Evolutionary conservation across 2,888 invertebrate species (phyloP), one percentile per base, ranked within the genome.

Genomic region (Leucozona laternaria): DNA sequence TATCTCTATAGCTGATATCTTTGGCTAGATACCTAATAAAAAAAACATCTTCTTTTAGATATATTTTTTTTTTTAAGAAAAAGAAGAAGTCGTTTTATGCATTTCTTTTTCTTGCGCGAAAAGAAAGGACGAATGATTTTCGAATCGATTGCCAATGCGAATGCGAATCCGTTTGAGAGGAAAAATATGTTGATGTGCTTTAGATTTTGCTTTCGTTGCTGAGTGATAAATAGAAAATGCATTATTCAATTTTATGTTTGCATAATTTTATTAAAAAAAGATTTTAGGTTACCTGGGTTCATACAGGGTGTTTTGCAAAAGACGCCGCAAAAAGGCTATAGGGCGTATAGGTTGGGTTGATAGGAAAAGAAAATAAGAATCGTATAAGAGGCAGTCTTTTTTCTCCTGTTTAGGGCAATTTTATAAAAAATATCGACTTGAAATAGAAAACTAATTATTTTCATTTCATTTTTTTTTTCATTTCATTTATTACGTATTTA

Each of bases 241-340:
- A 76, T 79, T 71, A 53, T 53, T 70, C 79, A 68, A 62, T 75
- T 79, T 70, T 48, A 83, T 71, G 55, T 75, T 79, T 71, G 57
- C 62, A 84, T 79, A 79, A 84, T 76, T 79, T n/a, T 53, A 15
- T 53, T 25, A 53, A 22, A 6, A 50, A 13, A 43, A 43, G n/a
- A 43, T 7, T 1, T 10, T 10, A 17, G 10, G 17, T 5, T 13
- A 40, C 13, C 15, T 40, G 40, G 40, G 40, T 40, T 37, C 37
- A 37, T 31, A 8, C 31, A 31, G 28, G 28, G 28, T 5, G 28
- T n/a, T n/a, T n/a, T n/a, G n/a, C n/a, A n/a, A n/a, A n/a, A n/a
- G n/a, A n/a, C n/a, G n/a, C n/a, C n/a, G n/a, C n/a, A n/a, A n/a
- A n/a, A n/a, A n/a, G n/a, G n/a, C n/a, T n/a, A n/a, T n/a, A n/a